Base-by-base conservation (phyloP, 2,888 invertebrate genomes). In the Drosophila rellima region DNA sequence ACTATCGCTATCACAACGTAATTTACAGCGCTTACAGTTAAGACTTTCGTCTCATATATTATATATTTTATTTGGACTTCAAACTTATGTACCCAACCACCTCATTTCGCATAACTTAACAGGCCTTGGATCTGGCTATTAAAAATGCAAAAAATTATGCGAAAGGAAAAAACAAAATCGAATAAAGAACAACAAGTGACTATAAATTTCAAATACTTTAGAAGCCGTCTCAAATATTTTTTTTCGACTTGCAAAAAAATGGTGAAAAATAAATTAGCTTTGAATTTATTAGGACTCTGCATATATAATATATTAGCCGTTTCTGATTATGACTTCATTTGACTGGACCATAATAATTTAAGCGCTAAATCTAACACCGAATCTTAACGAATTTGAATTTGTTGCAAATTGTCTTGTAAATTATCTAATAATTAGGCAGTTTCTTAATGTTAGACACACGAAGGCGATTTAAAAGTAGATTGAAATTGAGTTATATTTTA, bases 11-110 rank as follows among this genome's bases (percentile, higher is more conserved):
- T 75, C 64, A 76, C 69, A 39, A 47, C 37, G 83, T 83, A 83
- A 83, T 83, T 83, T 83, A 83, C 83, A 75, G 84, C 79, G 70
- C 84, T 44, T 86, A 83, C 83, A 83, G 83, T 83, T 83, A 83
- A 74, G 67, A 63, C 75, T 66, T 69, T 66, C 72, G 54, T 54
- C 44, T 48, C 82, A 71, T 83, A 86, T 81, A 70, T 86, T 81
- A 81, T 63, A 60, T 15, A 88, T 84, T 83, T 88, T 88, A 83
- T 86, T 57, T 68, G 79, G 52, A 39, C 66, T 69, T 55, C 60
- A 45, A 54, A 52, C 69, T 70, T 55, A 80, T 70, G 85, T 66
- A 70, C 70, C 51, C 54, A 37, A 17, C 51, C 45, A 39, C 23
- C 45, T 45, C 61, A 65, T 62, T 82, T 88, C 83, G 82, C 87